These are phyloP conservation scores for Temnothorax unifasciatus DNA, from an alignment of 2,888 invertebrate species.

Conservation along the genomic window DNA sequence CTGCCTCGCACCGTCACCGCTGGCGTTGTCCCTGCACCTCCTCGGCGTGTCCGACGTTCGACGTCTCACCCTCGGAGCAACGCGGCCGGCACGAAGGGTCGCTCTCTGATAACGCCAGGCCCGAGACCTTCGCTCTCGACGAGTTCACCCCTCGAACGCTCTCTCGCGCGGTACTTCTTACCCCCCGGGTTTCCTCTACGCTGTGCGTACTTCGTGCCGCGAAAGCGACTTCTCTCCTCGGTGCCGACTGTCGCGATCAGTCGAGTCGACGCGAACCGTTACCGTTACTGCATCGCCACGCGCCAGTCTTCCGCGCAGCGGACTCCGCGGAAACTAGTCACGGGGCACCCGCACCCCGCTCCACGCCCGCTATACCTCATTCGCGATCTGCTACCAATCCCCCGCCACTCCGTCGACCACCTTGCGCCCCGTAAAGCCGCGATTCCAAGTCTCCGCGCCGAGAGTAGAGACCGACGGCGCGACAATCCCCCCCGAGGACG, in stretches of 20 bases:
- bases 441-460: constrained; percentile 7
- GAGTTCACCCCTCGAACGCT: constrained; percentile 42
- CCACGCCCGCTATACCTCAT: constrained; percentile 63
- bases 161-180: constrained; percentile 15
- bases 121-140: background rate
- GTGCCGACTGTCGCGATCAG: constrained; percentile 79
- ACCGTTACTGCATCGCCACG: constrained; percentile 82
- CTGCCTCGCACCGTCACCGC: constrained; percentile 18
- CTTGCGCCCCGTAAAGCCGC: constrained; percentile 18
- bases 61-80: constrained; percentile 43
- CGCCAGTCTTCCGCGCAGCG: constrained; percentile 83
- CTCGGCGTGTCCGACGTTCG: constrained; percentile 26
- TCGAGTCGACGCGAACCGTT: constrained; percentile 82
- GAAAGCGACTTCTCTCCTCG: constrained; percentile 54
- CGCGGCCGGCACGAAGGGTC: constrained; percentile 44
- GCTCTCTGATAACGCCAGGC: constrained; percentile 15
- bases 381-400: constrained; percentile 63
- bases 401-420: constrained; percentile 51
- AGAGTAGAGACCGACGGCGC: constrained; percentile 8
- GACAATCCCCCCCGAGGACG: constrained; percentile 20
- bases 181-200: background rate
- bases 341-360: constrained; percentile 75
- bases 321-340: constrained; percentile 80
- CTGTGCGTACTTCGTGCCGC: constrained; percentile 30
- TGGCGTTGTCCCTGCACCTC: constrained; percentile 20